These are phyloP conservation scores for Parasteatoda lunata DNA, from an alignment of 2,888 invertebrate species.

Conservation along the genomic window DNA sequence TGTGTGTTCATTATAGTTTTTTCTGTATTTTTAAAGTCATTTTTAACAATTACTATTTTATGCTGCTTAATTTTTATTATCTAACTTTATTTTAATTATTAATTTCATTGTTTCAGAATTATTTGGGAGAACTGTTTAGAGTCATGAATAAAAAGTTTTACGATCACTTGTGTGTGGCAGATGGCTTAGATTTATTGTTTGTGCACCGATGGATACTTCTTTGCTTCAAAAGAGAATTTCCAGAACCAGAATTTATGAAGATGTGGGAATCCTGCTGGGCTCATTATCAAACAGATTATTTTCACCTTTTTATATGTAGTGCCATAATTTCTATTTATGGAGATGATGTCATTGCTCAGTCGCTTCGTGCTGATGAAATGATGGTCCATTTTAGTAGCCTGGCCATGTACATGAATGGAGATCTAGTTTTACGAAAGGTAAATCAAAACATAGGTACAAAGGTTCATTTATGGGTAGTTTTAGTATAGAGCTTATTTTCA, in stretches of 20 bases:
- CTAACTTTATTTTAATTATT: constrained; percentile 1
- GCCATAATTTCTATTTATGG: constrained; percentile 93
- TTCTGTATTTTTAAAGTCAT: no score
- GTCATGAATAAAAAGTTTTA: constrained; percentile 94
- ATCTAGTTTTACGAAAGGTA: constrained; percentile 88
- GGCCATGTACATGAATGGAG: constrained; percentile 98
- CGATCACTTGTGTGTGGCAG: constrained; percentile 87
- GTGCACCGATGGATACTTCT: constrained; percentile 96
- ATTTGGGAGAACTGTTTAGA: constrained; percentile 88
- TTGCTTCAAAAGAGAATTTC: constrained; percentile 94
- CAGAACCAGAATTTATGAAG: constrained; percentile 87
- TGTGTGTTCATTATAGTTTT: background rate
- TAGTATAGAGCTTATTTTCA: no score
- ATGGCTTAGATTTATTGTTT: constrained; percentile 91
- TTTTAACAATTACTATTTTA: background rate
- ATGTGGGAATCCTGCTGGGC: constrained; percentile 99
- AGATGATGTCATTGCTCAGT: constrained; percentile 90
- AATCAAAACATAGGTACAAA: background rate
- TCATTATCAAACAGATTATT: constrained; percentile 95
- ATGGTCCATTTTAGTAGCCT: constrained; percentile 94
- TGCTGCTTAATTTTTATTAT: background rate
- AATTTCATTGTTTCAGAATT: constrained; percentile 77
- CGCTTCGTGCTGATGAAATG: constrained; percentile 94
- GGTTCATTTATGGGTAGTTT: no score
- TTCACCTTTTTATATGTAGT: constrained; percentile 94